Evolutionary conservation across 2,888 invertebrate genomes (phyloP), one percentile per base, ranked within the genome.

Genomic region (Thecophora atra): DNA sequence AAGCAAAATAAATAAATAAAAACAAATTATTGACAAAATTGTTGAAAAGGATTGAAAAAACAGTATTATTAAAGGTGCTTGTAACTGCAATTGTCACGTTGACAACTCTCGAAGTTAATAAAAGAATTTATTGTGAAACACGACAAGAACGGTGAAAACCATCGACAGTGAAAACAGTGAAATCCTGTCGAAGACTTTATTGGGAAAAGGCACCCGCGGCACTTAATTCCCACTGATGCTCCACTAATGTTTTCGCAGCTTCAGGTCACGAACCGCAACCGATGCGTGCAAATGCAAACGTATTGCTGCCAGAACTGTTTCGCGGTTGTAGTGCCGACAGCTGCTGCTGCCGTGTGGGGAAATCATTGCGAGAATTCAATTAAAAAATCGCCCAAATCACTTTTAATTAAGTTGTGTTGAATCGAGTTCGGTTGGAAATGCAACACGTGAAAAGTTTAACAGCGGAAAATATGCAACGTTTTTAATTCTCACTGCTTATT

Each of bases 321-420:
- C 8, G 1, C 7, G n/a, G 11, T 54, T 54, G 54, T 54, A 19
- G 17, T 19, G 8, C 15, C 11, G 47, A 47, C 8, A 24, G 58
- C 6, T 21, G 60, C 28, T 60, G 60, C 11, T 60, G 60, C 28
- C 28, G 60, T 37, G 37, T 30, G 62, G 30, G 62, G 30, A 62
- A 62, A 62, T 62, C 62, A 28, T 11, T 19, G 19, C 62, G 62
- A 30, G 37, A 62, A 62, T 62, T 28, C 62, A 62, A 62, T 62
- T 62, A 54, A 54, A n/a, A n/a, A 37, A 37, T 37, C 37, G 37
- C 11, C 7, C 6, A 37, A 37, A 37, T 37, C 37, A 37, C 7
- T 37, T 37, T 1, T 11, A 37, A 37, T 37, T 6, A 37, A 37
- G 0, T 37, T 37, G 2, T 37, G 37, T 37, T 37, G 6, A 37